Conservation (phyloP, 2,797 vertebrate genomes). For the Furcifer pardalis region DNA sequence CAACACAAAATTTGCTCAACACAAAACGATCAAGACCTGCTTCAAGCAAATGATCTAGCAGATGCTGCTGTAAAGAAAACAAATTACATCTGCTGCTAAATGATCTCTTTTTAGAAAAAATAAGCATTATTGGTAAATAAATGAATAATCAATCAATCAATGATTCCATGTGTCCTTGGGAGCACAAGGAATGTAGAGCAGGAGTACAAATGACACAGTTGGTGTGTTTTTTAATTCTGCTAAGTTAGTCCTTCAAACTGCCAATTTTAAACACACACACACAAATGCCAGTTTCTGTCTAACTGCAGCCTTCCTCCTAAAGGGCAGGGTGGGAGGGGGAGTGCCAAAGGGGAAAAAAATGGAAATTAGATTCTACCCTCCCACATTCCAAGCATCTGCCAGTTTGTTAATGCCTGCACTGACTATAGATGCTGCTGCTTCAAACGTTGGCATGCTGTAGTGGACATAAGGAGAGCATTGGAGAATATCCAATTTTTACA, state of each 20-base stretch:
- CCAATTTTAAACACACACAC: background rate
- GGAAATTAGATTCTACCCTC: conserved; percentile 46
- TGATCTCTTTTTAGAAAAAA: background rate
- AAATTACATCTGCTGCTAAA: background rate
- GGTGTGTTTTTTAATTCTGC: background rate
- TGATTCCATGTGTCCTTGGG: background rate
- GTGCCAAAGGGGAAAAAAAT: conserved; percentile 40
- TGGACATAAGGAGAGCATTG: background rate
- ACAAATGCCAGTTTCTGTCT: background rate
- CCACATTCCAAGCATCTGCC: conserved; percentile 44
- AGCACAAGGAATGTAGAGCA: conserved; percentile 7
- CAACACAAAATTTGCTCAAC: background rate
- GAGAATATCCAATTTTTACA: background rate
- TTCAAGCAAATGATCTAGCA: background rate
- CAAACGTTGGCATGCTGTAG: background rate
- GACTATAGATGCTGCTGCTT: conserved; percentile 8
- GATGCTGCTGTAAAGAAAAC: background rate
- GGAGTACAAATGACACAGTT: background rate
- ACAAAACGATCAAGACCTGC: accelerated
- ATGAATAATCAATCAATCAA: background rate
- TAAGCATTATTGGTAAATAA: background rate
- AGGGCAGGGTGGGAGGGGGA: background rate
- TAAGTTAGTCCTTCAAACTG: background rate
- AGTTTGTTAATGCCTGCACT: background rate
- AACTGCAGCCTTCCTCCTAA: background rate